Conservation (phyloP, 2,797 vertebrate genomes). For the Spinibarbus caldwelli region DNA sequence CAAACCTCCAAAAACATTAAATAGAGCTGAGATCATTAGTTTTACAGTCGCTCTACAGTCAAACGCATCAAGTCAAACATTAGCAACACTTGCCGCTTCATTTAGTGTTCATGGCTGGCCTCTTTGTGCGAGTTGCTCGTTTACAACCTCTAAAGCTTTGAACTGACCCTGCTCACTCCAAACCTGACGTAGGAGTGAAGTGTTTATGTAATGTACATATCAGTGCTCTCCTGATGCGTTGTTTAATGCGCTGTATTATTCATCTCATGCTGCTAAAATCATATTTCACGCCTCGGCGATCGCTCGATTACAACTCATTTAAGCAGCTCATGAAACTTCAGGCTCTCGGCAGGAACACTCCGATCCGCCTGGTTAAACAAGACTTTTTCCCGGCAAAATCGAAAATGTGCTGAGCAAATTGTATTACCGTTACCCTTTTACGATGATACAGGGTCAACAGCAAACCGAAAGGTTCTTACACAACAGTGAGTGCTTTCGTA, state of each 20-base stretch:
- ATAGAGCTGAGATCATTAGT: conserved; percentile 29
- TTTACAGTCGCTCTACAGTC: conserved; percentile 13
- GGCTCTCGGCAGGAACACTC: conserved; percentile 26
- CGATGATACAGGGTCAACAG: background rate
- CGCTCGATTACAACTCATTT: conserved; percentile 61
- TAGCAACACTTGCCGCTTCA: background rate
- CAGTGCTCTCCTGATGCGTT: conserved; percentile 53
- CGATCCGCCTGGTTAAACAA: conserved; percentile 40
- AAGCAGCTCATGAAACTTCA: conserved; percentile 47
- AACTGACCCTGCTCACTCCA: conserved; percentile 36
- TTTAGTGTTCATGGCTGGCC: conserved; percentile 11
- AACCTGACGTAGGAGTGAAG: conserved; percentile 55
- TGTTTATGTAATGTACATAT: conserved; percentile 63
- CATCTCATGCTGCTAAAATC: conserved; percentile 64
- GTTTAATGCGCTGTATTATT: conserved; percentile 64
- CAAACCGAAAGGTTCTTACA: background rate
- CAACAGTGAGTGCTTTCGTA: background rate
- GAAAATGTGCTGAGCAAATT: conserved; percentile 30
- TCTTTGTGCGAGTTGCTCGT: conserved; percentile 18
- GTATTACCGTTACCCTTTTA: background rate
- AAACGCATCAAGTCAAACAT: background rate
- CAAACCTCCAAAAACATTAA: conserved; percentile 34
- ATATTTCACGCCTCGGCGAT: conserved; percentile 58
- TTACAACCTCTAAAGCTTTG: conserved; percentile 40
- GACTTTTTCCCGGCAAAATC: conserved; percentile 36